phyloP scores from a whole-genome alignment of 2,113 vertebrate species.

The Fukomys damarensis region DNA sequence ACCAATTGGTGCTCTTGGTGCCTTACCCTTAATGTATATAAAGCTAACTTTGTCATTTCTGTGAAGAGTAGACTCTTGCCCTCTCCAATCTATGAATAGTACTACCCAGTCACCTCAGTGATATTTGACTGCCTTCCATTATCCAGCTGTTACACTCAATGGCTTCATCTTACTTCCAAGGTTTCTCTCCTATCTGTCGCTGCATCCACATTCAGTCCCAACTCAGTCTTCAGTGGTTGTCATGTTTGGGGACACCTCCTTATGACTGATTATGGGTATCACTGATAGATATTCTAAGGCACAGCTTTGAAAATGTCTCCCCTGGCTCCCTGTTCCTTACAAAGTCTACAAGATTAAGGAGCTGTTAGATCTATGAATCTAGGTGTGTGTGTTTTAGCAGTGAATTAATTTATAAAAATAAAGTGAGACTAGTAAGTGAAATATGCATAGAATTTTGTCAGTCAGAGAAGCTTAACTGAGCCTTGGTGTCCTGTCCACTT shows the following conservation, averaged over 20 bases:
- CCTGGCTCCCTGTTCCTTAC: not conserved
- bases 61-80: not conserved
- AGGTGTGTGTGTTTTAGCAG: not conserved
- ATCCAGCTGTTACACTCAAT: not conserved
- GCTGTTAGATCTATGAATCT: not conserved
- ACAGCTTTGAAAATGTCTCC: not conserved
- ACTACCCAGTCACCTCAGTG: not conserved
- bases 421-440: not conserved
- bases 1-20: not conserved
- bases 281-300: not conserved
- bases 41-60: not conserved
- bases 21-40: not conserved
- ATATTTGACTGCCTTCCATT: not conserved
- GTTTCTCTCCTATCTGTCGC: no score
- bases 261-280: not conserved
- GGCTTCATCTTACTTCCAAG: not conserved
- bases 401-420: conserved; percentile 14
- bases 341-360: not conserved
- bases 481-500: not conserved
- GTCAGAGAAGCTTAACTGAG: not conserved
- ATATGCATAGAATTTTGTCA: not conserved
- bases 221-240: not conserved
- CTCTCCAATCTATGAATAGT: not conserved
- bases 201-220: not conserved
- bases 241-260: fast-evolving